phyloP scores from a whole-genome alignment of 2,113 vertebrate species.

The Galemys pyrenaicus region DNA sequence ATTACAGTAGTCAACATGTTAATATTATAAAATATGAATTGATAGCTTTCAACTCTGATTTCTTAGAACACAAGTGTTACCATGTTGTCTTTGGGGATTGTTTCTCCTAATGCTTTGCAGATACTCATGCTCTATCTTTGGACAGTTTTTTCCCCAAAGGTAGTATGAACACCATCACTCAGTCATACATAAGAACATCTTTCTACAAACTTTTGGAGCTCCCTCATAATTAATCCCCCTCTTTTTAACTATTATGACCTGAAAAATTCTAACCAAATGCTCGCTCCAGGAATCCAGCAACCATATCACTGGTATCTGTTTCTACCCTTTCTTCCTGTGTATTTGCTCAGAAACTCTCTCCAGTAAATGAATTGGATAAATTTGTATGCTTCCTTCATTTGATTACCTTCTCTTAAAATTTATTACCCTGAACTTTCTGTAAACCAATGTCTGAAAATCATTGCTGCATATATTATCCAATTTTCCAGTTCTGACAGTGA shows the following conservation, averaged over 20 bases:
- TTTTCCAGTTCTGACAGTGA: background rate
- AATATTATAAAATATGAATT: background rate
- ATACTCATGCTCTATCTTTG: background rate
- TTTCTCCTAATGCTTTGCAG: background rate
- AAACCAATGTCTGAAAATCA: background rate
- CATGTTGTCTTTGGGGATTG: background rate
- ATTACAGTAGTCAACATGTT: background rate
- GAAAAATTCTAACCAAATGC: background rate
- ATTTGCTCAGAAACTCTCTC: background rate
- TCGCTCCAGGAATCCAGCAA: background rate
- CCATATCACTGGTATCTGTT: background rate
- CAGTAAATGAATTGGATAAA: background rate
- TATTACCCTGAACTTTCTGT: background rate
- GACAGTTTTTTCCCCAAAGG: background rate
- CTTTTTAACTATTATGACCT: background rate
- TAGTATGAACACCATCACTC: background rate
- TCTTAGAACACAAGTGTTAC: background rate
- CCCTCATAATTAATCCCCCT: accelerated
- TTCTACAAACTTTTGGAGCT: background rate
- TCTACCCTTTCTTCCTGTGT: accelerated
- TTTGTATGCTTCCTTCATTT: no score
- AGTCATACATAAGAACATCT: no score
- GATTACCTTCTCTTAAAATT: background rate
- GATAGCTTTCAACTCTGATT: background rate
- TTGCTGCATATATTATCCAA: background rate